phyloP scores from a whole-genome alignment of 2,797 vertebrate species.

The Thalassophryne amazonica region DNA sequence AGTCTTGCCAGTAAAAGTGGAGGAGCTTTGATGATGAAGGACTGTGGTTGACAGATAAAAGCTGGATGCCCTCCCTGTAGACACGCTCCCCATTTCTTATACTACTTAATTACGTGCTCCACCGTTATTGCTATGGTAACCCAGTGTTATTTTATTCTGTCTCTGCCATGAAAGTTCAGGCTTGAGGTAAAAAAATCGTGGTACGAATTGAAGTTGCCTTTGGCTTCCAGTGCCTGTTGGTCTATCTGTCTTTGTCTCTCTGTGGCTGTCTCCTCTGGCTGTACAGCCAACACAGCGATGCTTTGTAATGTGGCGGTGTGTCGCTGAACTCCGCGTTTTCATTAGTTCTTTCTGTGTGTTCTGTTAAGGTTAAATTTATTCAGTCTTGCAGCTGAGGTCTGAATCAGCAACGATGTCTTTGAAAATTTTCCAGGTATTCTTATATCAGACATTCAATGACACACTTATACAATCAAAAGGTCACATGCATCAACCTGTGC shows the following conservation, averaged over 20 bases:
- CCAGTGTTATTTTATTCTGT: conserved; percentile 69
- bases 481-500: not conserved
- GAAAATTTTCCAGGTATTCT: not conserved
- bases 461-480: conserved; percentile 24
- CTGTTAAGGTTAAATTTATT: conserved; percentile 2
- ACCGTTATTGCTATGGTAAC: conserved; percentile 69
- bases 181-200: conserved; percentile 25
- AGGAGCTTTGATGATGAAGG: conserved; percentile 73
- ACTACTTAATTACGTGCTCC: conserved; percentile 55
- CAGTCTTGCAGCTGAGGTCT: not conserved
- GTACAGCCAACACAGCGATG: not conserved
- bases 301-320: not conserved
- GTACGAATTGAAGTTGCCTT: conserved; percentile 5
- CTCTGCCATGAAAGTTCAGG: conserved; percentile 52
- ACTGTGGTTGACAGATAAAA: conserved; percentile 65
- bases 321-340: conserved; percentile 1
- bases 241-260: conserved; percentile 19
- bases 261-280: conserved; percentile 5
- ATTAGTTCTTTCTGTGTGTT: not conserved
- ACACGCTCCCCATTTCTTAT: conserved; percentile 53
- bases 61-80: conserved; percentile 21
- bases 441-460: conserved; percentile 7
- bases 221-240: not conserved
- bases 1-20: conserved; percentile 56
- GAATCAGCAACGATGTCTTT: conserved; percentile 5